Conservation (phyloP, 2,113 vertebrate species). For the Odobenus rosmarus region DNA sequence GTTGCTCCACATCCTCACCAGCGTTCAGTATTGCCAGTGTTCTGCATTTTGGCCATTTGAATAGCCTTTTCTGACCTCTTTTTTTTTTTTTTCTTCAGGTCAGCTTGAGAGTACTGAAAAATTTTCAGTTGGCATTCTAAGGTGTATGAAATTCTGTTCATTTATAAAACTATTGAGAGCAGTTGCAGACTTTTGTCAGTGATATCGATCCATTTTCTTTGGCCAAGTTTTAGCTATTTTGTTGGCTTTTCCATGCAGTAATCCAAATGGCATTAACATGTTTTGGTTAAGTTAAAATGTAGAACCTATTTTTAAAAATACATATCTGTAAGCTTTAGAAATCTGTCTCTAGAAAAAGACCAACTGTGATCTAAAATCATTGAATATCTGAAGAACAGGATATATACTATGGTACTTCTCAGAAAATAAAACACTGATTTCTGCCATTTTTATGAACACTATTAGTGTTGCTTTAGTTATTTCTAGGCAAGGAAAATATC, state of each 20-base stretch:
- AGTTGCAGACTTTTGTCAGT: background rate
- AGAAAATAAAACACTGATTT: conserved; percentile 15
- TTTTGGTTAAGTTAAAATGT: background rate
- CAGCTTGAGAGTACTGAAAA: conserved; percentile 1
- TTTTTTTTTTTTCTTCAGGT: background rate
- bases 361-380: conserved; percentile 63
- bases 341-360: conserved; percentile 69
- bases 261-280: background rate
- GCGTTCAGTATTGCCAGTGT: background rate
- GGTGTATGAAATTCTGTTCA: background rate
- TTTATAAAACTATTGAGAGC: background rate
- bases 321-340: background rate
- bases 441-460: background rate
- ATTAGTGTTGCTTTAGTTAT: background rate
- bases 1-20: background rate
- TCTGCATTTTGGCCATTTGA: background rate
- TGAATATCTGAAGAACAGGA: background rate
- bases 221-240: background rate
- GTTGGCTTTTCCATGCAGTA: conserved; percentile 65
- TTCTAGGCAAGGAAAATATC: background rate
- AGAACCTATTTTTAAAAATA: background rate
- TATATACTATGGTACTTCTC: background rate
- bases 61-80: background rate
- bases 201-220: background rate
- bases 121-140: background rate